phyloP scores from a whole-genome alignment of 2,797 vertebrate species.

The Lacerta viridis region DNA sequence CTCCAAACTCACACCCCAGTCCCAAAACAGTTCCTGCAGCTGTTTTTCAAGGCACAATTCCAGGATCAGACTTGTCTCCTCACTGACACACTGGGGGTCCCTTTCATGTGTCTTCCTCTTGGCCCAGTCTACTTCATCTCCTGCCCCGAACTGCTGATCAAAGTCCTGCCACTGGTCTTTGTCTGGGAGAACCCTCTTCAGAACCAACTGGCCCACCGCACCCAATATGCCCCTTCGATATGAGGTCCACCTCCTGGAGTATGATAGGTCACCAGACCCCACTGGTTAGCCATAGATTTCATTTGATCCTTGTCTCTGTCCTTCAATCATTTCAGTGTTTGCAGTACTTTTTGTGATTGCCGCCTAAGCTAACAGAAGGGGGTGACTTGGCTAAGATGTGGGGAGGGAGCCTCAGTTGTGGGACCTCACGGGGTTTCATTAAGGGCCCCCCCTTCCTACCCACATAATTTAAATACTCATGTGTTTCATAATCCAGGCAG shows the following conservation, averaged over 20 bases:
- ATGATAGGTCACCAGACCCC: too few relatives aligned
- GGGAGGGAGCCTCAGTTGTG: not conserved
- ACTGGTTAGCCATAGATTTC: not conserved
- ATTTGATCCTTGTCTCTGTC: not conserved
- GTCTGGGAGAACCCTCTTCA: too few relatives aligned
- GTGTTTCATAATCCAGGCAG: conserved; percentile 61
- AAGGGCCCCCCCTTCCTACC: conserved; percentile 22
- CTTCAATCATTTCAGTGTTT: not conserved
- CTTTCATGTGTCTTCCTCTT: too few relatives aligned
- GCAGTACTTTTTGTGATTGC: not conserved
- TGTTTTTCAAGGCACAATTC: too few relatives aligned
- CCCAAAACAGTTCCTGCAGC: too few relatives aligned
- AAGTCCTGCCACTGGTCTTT: too few relatives aligned
- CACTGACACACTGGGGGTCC: too few relatives aligned
- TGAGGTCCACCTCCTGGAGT: not conserved
- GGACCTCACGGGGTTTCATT: not conserved
- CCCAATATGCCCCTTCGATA: not conserved
- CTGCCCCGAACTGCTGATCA: too few relatives aligned
- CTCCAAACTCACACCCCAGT: too few relatives aligned
- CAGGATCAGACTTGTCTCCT: too few relatives aligned
- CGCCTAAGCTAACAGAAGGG: not conserved
- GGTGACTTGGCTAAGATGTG: not conserved
- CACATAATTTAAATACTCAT: conserved; percentile 54
- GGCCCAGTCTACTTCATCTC: too few relatives aligned
- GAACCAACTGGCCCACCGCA: too few relatives aligned